Evolutionary conservation across 1,140 invertebrate genomes (phyloP).

Genomic region (Aethina tumida): DNA sequence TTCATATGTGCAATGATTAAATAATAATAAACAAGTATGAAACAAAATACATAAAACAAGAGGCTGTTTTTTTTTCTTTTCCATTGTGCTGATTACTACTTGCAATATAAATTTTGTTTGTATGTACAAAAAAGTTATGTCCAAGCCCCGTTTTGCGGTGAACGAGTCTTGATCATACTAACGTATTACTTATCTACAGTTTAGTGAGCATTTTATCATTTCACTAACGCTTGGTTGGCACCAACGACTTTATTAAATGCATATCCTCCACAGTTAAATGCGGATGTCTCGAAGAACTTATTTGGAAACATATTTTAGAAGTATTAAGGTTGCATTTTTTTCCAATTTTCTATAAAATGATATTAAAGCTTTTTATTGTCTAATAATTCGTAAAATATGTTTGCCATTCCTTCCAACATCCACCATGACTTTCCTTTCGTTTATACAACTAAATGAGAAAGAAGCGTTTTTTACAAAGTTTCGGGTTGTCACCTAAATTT

Average conservation of each 20-base stretch:
- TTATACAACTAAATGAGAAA: no score
- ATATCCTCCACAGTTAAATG: slow-evolving; percentile 5
- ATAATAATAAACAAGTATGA: slow-evolving; percentile 2
- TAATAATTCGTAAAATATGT: neutral
- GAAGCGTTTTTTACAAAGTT: no score
- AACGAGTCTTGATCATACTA: slow-evolving; percentile 1
- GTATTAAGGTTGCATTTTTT: neutral
- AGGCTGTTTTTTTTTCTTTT: slow-evolving; percentile 7
- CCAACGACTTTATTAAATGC: slow-evolving; percentile 18
- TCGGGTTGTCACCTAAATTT: no score
- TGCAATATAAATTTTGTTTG: slow-evolving; percentile 14
- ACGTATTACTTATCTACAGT: slow-evolving; percentile 23
- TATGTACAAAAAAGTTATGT: slow-evolving; percentile 12
- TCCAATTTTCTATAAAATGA: neutral
- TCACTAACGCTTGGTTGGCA: slow-evolving; percentile 27
- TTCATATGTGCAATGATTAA: no score
- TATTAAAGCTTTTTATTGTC: neutral
- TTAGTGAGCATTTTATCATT: slow-evolving; percentile 29
- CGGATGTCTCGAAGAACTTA: neutral
- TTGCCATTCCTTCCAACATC: no score
- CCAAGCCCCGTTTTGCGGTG: neutral
- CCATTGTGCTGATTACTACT: slow-evolving; percentile 8
- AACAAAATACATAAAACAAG: neutral
- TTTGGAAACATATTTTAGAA: slow-evolving; percentile 4
- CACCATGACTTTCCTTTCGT: no score